These are phyloP conservation scores for Pseudonaja textilis DNA, from an alignment of 2,113 vertebrate species.

Conservation along the genomic window DNA sequence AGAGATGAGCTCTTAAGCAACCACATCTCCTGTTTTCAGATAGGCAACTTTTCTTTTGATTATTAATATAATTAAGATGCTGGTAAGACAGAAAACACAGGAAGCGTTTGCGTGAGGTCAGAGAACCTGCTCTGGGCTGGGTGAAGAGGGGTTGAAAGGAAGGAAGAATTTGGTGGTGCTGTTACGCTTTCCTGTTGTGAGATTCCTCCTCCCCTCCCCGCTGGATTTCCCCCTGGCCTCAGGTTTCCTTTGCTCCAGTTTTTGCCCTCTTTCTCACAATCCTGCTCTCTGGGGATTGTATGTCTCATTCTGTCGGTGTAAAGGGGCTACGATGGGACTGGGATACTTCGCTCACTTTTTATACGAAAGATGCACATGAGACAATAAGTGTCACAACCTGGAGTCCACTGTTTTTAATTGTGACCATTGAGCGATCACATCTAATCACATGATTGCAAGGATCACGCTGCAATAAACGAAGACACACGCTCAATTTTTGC, in stretches of 20 bases:
- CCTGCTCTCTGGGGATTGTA: background rate
- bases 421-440: background rate
- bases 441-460: background rate
- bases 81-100: conserved; percentile 23
- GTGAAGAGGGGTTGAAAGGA: no score
- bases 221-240: no score
- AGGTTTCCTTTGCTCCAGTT: background rate
- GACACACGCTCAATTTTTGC: background rate
- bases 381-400: background rate
- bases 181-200: background rate
- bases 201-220: background rate
- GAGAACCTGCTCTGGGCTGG: background rate
- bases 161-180: background rate
- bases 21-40: conserved; percentile 58
- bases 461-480: background rate
- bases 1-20: conserved; percentile 63
- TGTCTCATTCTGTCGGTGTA: background rate
- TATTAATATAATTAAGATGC: conserved; percentile 59
- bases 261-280: background rate
- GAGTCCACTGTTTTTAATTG: background rate
- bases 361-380: background rate
- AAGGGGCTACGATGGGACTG: background rate
- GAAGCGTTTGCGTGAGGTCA: background rate
- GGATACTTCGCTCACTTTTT: background rate
- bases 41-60: conserved; percentile 44